Evolutionary conservation across 1,140 invertebrate genomes (phyloP).

Genomic region (Gerris buenoi): DNA sequence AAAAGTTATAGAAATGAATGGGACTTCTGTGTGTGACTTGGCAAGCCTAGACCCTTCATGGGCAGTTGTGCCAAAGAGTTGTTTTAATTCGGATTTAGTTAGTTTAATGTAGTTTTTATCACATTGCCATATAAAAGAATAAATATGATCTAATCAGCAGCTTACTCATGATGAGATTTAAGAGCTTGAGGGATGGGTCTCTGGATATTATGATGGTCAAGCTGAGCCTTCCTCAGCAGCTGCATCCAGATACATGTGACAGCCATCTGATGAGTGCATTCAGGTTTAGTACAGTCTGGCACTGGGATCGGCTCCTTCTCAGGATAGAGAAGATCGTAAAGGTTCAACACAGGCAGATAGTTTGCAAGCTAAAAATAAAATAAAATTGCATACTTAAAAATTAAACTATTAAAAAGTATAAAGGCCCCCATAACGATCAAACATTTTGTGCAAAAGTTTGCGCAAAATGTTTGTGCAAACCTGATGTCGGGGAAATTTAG

Average conservation of each 20-base stretch:
- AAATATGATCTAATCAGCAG: too few species aligned
- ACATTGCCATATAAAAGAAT: too few species aligned
- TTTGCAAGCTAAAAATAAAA: conserved; percentile 49
- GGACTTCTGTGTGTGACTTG: too few species aligned
- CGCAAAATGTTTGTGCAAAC: too few species aligned
- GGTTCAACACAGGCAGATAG: conserved; percentile 76
- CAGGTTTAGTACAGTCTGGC: conserved; percentile 71
- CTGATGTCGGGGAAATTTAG: too few species aligned
- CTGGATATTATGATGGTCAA: conserved; percentile 59
- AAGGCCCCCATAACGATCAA: too few species aligned
- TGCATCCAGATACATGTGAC: conserved; percentile 94
- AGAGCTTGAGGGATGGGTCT: conserved; percentile 66
- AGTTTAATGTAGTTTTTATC: too few species aligned
- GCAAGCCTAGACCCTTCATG: too few species aligned
- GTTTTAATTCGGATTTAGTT: too few species aligned
- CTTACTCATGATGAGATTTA: conserved; percentile 67
- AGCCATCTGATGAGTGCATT: conserved; percentile 82
- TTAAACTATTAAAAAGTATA: conserved; percentile 8
- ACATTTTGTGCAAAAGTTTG: too few species aligned
- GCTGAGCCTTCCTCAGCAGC: conserved; percentile 79
- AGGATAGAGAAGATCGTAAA: conserved; percentile 84
- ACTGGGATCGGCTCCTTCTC: conserved; percentile 78
- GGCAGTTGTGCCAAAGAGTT: too few species aligned
- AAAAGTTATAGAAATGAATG: too few species aligned
- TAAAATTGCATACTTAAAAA: conserved; percentile 19